These are phyloP conservation scores for Synodontis membranacea DNA, from an alignment of 2,113 vertebrate species.

Conservation along the genomic window DNA sequence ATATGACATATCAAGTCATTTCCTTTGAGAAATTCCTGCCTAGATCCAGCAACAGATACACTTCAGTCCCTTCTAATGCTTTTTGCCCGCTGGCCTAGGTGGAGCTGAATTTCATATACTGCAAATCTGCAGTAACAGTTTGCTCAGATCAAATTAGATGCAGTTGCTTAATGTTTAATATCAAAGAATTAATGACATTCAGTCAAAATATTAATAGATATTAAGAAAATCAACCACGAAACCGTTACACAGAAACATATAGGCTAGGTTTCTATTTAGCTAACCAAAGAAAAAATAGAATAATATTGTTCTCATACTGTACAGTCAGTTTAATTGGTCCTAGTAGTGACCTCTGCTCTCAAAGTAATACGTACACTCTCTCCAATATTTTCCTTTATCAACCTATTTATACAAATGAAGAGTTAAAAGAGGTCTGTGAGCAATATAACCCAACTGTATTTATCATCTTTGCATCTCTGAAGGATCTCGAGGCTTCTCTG, in stretches of 20 bases:
- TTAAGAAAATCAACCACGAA: not conserved
- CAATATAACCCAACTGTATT: slow-evolving; percentile 96
- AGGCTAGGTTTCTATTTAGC: not conserved
- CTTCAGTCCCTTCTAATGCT: not conserved
- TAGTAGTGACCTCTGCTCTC: not conserved
- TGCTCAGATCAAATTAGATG: not conserved
- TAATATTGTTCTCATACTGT: not conserved
- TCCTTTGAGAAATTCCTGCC: slow-evolving; percentile 37
- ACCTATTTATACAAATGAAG: not conserved
- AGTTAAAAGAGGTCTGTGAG: slow-evolving; percentile 60
- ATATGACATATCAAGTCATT: slow-evolving; percentile 35
- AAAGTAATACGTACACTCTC: not conserved
- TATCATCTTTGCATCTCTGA: slow-evolving; percentile 99
- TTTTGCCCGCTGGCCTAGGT: not conserved
- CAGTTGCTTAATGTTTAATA: not conserved
- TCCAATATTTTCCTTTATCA: not conserved
- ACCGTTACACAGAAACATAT: not conserved
- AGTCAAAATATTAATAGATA: not conserved
- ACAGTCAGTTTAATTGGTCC: too few species aligned
- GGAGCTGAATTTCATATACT: not conserved
- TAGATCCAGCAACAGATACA: slow-evolving; percentile 16
- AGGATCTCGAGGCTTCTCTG: slow-evolving; percentile 99
- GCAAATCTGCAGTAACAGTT: not conserved
- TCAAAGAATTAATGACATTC: not conserved
- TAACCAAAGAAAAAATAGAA: not conserved